Conservation (phyloP, 1,140 invertebrate species). For the Zelostemma sp. region DNA sequence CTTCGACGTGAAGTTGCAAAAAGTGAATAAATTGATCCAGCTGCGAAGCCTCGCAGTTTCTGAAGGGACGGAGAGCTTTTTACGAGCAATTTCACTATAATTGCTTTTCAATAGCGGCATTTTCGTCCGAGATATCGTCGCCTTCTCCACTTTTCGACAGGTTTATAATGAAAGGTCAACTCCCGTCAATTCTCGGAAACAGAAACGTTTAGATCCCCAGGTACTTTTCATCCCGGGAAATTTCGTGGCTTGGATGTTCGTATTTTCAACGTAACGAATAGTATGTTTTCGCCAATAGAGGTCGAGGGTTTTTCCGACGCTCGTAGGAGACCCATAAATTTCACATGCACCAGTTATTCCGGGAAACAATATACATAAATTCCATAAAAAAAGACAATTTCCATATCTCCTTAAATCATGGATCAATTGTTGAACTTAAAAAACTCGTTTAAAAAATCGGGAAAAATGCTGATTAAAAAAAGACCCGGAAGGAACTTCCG, state of each 20-base stretch:
- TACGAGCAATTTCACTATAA: neutral
- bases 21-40: slow-evolving; percentile 3
- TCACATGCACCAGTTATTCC: slow-evolving; percentile 14
- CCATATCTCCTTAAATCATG: neutral
- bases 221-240: slow-evolving; percentile 15
- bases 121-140: too few species aligned
- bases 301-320: slow-evolving; percentile 13
- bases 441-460: too few species aligned
- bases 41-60: neutral
- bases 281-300: slow-evolving; percentile 4
- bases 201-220: slow-evolving; percentile 29
- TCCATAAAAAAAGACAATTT: neutral
- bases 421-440: too few species aligned
- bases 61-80: neutral
- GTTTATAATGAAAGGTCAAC: neutral
- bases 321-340: slow-evolving; percentile 16
- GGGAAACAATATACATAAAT: slow-evolving; percentile 10
- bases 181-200: too few species aligned
- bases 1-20: neutral
- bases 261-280: slow-evolving; percentile 20
- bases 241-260: slow-evolving; percentile 24
- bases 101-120: neutral
- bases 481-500: too few species aligned
- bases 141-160: neutral
- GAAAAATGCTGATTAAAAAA: too few species aligned